These are phyloP conservation scores for Philonicus albiceps DNA, from an alignment of 2,888 invertebrate species.

Conservation along the genomic window DNA sequence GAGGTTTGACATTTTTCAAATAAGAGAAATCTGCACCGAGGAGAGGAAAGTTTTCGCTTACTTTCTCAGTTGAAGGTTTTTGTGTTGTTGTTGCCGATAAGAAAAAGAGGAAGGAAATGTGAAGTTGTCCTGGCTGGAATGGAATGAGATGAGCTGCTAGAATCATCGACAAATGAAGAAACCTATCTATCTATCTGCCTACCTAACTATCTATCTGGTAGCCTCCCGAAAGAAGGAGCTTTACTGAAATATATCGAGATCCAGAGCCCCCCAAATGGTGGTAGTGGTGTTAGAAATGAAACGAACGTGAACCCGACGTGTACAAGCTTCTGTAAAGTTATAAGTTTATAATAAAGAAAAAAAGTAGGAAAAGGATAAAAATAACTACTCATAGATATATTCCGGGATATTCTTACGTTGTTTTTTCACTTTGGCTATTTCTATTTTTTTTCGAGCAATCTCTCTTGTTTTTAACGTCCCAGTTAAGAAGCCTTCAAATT, in stretches of 20 bases:
- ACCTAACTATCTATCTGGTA: neutral
- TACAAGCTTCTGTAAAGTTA: slow-evolving; percentile 2
- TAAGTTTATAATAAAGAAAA: slow-evolving; percentile 21
- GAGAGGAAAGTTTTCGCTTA: neutral
- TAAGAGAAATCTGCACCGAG: neutral
- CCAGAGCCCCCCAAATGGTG: slow-evolving; percentile 7
- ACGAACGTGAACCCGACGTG: slow-evolving; percentile 6
- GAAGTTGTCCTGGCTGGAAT: neutral
- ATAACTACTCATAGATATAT: slow-evolving; percentile 1
- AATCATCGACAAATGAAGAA: neutral
- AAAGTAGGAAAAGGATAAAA: slow-evolving; percentile 7
- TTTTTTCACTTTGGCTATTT: slow-evolving; percentile 19
- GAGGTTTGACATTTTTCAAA: neutral
- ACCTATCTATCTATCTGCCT: neutral
- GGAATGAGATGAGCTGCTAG: slow-evolving; percentile 3
- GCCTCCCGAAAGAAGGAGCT: neutral
- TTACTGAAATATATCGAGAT: slow-evolving; percentile 12
- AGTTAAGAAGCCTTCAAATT: neutral
- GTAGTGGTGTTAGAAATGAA: slow-evolving; percentile 14
- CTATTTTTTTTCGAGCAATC: neutral
- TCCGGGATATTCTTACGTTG: neutral
- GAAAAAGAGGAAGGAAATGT: slow-evolving; percentile 11
- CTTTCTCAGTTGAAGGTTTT: neutral
- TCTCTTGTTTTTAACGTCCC: neutral
- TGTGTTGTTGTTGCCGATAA: neutral